phyloP scores from a whole-genome alignment of 1,140 invertebrate species.

The Aculops lycopersici region DNA sequence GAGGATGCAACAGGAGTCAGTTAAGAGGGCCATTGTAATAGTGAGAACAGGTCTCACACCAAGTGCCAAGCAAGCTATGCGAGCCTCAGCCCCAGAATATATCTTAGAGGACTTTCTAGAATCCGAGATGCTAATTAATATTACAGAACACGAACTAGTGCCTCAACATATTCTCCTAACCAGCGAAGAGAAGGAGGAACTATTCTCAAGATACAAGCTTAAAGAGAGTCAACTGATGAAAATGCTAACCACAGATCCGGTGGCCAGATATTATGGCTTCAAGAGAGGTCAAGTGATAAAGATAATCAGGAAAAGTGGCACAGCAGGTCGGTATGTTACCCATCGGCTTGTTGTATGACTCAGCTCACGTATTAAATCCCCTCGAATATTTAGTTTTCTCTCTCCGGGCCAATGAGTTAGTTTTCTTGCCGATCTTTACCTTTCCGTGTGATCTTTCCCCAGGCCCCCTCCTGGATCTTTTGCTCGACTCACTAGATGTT shows the following conservation, averaged over 20 bases:
- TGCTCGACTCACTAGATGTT: too few relatives aligned
- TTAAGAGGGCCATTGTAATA: conserved; percentile 74
- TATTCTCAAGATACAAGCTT: conserved; percentile 67
- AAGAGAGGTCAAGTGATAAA: conserved; percentile 88
- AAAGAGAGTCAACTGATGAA: conserved; percentile 95
- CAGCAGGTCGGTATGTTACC: conserved; percentile 84
- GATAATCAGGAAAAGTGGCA: conserved; percentile 81
- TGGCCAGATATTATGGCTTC: conserved; percentile 76
- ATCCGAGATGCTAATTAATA: conserved; percentile 83
- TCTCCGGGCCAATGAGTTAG: too few relatives aligned
- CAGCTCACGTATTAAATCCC: too few relatives aligned
- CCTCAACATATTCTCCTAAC: conserved; percentile 92
- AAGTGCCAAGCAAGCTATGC: conserved; percentile 53
- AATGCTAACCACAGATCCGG: conserved; percentile 85
- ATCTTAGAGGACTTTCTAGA: conserved; percentile 89
- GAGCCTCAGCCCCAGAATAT: conserved; percentile 93
- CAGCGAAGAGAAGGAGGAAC: conserved; percentile 74
- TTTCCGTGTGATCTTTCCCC: too few relatives aligned
- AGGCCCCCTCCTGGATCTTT: too few relatives aligned
- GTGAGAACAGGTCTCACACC: conserved; percentile 85
- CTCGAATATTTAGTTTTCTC: too few relatives aligned
- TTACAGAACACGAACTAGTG: conserved; percentile 90
- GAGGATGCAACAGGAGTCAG: conserved; percentile 94
- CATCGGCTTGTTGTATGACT: conserved; percentile 84
- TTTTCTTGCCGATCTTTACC: too few relatives aligned